Evolutionary conservation across 2,888 invertebrate genomes (phyloP).

Genomic region (Cataglyphis altisquamis): DNA sequence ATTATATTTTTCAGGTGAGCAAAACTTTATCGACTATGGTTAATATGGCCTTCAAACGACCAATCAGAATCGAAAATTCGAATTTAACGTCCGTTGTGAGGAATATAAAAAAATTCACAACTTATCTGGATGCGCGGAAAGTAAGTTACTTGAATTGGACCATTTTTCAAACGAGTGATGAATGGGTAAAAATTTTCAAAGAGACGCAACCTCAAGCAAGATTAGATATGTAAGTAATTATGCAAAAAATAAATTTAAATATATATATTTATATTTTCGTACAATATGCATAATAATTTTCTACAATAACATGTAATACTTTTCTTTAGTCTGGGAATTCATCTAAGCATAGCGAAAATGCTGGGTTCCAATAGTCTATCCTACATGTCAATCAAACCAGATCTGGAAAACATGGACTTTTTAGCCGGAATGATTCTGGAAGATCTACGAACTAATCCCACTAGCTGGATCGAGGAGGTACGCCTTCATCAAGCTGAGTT

Average conservation of each 20-base stretch:
- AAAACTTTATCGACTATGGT: slow-evolving; percentile 78
- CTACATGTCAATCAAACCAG: slow-evolving; percentile 76
- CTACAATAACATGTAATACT: background rate
- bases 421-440: slow-evolving; percentile 75
- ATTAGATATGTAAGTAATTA: slow-evolving; percentile 74
- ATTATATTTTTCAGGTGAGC: slow-evolving; percentile 69
- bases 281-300: background rate
- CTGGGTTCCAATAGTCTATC: slow-evolving; percentile 77
- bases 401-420: slow-evolving; percentile 78
- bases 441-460: slow-evolving; percentile 74
- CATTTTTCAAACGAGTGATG: slow-evolving; percentile 64
- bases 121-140: slow-evolving; percentile 73
- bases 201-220: slow-evolving; percentile 70
- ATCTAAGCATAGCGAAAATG: slow-evolving; percentile 78
- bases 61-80: slow-evolving; percentile 75
- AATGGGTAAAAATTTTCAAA: slow-evolving; percentile 72
- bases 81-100: slow-evolving; percentile 79
- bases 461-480: slow-evolving; percentile 78
- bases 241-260: background rate
- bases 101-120: slow-evolving; percentile 72
- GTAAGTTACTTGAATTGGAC: slow-evolving; percentile 73
- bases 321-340: slow-evolving; percentile 77
- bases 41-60: slow-evolving; percentile 72
- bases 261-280: background rate
- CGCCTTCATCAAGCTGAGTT: slow-evolving; percentile 75